These are phyloP conservation scores for Catharus ustulatus DNA, from an alignment of 2,797 vertebrate species.

Conservation along the genomic window DNA sequence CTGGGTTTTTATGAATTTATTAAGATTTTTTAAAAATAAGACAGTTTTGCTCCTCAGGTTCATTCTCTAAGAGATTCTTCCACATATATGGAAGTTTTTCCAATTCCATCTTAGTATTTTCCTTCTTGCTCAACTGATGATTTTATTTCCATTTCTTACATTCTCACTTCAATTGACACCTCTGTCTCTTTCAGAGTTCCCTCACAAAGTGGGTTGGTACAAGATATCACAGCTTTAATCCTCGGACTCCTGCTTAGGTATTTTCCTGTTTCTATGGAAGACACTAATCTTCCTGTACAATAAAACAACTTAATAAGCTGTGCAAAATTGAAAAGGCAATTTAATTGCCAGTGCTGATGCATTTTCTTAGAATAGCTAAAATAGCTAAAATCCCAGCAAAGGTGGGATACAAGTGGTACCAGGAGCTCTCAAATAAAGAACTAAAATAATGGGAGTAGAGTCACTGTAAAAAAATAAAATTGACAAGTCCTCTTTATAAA, in stretches of 20 bases:
- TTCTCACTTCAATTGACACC: neutral
- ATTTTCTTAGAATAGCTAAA: constrained; percentile 50
- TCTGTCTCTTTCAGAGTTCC: constrained; percentile 11
- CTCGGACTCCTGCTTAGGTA: constrained; percentile 1
- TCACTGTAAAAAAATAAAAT: neutral
- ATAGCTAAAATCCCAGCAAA: constrained; percentile 55
- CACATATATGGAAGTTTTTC: neutral
- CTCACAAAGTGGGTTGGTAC: neutral
- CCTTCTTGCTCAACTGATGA: neutral
- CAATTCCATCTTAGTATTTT: neutral
- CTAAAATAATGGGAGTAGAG: constrained; percentile 47
- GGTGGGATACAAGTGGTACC: constrained; percentile 21
- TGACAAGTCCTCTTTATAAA: neutral
- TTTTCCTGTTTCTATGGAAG: constrained; percentile 48
- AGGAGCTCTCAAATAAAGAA: constrained; percentile 53
- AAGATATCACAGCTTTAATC: neutral
- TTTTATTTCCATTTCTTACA: neutral
- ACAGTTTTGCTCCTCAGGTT: neutral
- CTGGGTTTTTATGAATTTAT: neutral
- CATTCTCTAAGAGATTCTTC: neutral
- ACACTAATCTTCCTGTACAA: constrained; percentile 61
- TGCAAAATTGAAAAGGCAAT: constrained; percentile 72
- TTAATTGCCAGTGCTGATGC: constrained; percentile 63
- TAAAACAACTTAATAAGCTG: constrained; percentile 71
- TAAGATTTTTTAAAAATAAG: neutral